Base-by-base conservation (phyloP, 2,113 vertebrate species). In the Melanotaenia duboulayi region DNA sequence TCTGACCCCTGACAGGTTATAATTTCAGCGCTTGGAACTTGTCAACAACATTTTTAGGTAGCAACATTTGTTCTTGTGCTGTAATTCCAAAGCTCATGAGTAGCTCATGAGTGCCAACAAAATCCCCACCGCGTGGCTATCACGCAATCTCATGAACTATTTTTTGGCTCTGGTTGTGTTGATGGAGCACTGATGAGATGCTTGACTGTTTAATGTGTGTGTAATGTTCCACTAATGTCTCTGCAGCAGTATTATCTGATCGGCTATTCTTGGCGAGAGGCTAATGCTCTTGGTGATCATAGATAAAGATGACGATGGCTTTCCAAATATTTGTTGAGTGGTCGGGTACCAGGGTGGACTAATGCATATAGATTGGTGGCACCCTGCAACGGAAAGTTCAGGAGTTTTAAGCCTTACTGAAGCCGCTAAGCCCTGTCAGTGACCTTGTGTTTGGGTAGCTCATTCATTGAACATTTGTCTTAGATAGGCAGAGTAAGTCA, bases 201-300 rank as follows among this genome's bases (percentile, higher is more conserved):
- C 81, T 78, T 13, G 80, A 75, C 77, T 65, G 52, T 86, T 80
- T 85, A 83, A 86, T 90, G 83, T 81, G 80, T 75, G 76, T 81
- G 88, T 89, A 86, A 89, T 88, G 86, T 88, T 78, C 75, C 78
- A 67, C 88, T 92, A 91, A 90, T 92, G 81, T 85, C 80, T 79
- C 73, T 20, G 64, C 81, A 35, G 62, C 65, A 32, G 76, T 60
- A 80, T 83, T 88, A 92, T 93, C 90, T 88, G 90, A 93, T 88
- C 42, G 65, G 59, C 84, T 90, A 86, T 90, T 89, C 78, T 70
- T 73, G 81, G 86, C 77, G 7, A 10, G 20, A 16, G 61, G 57
- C 64, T 78, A 81, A 86, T 76, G 82, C 84, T 84, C 2, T 11
- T 63, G 50, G 65, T 78, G 85, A 87, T 87, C 87, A 79, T 54